Conservation (phyloP, 2,888 invertebrate genomes). For the Acleris sparsana region DNA sequence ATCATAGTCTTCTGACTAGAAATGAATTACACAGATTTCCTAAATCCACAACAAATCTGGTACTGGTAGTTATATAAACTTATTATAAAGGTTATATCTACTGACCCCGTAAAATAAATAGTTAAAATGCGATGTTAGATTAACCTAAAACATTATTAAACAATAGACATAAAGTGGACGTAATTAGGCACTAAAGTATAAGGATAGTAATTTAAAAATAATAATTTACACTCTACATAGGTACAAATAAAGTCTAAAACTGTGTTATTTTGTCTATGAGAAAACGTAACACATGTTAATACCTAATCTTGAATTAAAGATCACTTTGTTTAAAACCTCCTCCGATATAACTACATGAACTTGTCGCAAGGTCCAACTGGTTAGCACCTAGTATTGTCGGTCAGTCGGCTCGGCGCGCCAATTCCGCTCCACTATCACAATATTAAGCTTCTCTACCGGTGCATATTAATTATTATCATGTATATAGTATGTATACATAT, state of each 20-base stretch:
- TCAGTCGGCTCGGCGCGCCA: conserved; percentile 65
- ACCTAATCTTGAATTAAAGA: conserved; percentile 71
- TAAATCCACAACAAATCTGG: conserved; percentile 63
- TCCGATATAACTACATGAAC: conserved; percentile 74
- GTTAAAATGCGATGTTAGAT: conserved; percentile 72
- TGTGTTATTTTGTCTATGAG: conserved; percentile 66
- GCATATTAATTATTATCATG: conserved; percentile 80
- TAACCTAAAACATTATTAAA: conserved; percentile 68
- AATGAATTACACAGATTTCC: conserved; percentile 72
- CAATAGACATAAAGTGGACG: conserved; percentile 74
- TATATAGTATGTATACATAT: conserved; percentile 79
- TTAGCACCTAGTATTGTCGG: conserved; percentile 84
- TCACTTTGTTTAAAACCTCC: conserved; percentile 69
- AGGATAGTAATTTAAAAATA: conserved; percentile 67
- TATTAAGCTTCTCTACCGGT: conserved; percentile 82
- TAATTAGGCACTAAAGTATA: conserved; percentile 75
- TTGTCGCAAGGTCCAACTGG: conserved; percentile 78
- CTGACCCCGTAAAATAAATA: conserved; percentile 81
- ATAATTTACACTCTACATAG: conserved; percentile 77
- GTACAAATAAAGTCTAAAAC: conserved; percentile 70
- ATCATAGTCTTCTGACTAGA: conserved; percentile 80
- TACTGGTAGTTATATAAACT: conserved; percentile 60
- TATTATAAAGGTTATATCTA: conserved; percentile 66
- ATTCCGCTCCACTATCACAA: conserved; percentile 77
- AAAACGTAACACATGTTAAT: conserved; percentile 78